A percentile compares a stretch with the other conserved stretches of the same genome.
These are phyloP conservation scores for Drosophila funebris DNA, from an alignment of 1,140 invertebrate genomes.

Conservation along the genomic window DNA sequence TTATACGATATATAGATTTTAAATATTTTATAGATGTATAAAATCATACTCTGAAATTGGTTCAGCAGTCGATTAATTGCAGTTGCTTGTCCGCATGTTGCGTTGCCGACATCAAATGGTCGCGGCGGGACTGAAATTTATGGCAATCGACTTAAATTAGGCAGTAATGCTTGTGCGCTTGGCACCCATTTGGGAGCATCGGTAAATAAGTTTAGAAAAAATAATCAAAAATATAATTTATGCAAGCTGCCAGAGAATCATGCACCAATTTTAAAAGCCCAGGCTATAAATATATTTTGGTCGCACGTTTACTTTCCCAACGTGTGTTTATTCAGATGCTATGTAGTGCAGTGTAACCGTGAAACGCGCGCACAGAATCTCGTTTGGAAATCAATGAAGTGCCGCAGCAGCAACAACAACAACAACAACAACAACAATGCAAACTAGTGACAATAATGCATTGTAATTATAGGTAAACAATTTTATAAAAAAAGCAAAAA, in stretches of 20 bases:
- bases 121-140: constrained; percentile 27
- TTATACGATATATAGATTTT: too few species aligned
- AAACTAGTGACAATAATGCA: constrained; percentile 58
- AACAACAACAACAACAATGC: constrained; percentile 54
- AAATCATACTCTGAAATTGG: too few species aligned
- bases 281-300: constrained; percentile 27
- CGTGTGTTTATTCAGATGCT: neutral
- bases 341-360: constrained; percentile 48
- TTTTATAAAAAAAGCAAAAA: constrained; percentile 34
- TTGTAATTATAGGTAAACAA: constrained; percentile 65
- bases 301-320: neutral
- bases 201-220: constrained; percentile 18
- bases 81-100: too few species aligned
- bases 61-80: too few species aligned
- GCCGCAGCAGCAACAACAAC: constrained; percentile 54
- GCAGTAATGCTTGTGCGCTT: constrained; percentile 34
- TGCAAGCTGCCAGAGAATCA: neutral
- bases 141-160: constrained; percentile 41
- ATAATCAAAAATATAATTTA: constrained; percentile 57
- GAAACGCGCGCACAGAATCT: constrained; percentile 47
- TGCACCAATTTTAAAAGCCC: constrained; percentile 9
- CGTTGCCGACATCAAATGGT: neutral
- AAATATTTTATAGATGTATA: neutral
- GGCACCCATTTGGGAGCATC: constrained; percentile 34
- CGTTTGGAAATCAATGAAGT: constrained; percentile 70